phyloP scores from a whole-genome alignment of 2,113 vertebrate genomes.

The Oxyruncus cristatus region DNA sequence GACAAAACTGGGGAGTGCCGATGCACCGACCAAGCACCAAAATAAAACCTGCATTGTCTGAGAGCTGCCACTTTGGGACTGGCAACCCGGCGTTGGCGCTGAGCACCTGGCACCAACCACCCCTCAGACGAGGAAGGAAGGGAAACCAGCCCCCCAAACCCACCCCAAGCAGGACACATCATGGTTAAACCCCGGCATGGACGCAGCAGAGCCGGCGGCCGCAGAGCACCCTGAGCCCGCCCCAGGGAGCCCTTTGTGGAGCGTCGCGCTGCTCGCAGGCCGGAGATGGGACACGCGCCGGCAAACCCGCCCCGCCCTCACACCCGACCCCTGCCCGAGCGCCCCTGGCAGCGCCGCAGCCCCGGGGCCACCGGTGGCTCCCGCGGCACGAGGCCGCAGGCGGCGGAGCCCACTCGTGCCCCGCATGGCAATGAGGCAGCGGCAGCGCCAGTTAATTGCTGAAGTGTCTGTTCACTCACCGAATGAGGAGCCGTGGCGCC shows the following conservation, averaged over 20 bases:
- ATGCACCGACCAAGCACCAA: background rate
- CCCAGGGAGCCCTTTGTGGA: background rate
- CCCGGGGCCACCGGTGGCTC: background rate
- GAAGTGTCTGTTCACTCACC: constrained; percentile 62
- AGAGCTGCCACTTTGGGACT: background rate
- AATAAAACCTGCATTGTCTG: background rate
- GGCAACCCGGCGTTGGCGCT: rapidly evolving
- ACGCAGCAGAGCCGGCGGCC: rapidly evolving
- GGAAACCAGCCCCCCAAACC: background rate
- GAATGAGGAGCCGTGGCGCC: constrained; percentile 21
- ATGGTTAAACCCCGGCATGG: background rate
- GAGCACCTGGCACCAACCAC: rapidly evolving
- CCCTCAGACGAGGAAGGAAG: rapidly evolving
- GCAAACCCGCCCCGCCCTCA: rapidly evolving
- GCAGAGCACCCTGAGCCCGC: rapidly evolving
- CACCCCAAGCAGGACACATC: background rate
- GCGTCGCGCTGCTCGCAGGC: background rate
- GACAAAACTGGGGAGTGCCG: rapidly evolving
- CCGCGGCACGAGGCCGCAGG: background rate
- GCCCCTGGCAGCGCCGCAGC: background rate
- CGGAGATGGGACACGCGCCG: rapidly evolving
- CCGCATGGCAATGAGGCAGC: constrained; percentile 24
- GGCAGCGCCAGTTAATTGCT: constrained; percentile 21
- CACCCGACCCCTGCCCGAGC: background rate
- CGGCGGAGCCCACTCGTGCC: background rate